Conservation (phyloP, 2,113 vertebrate genomes). For the Gavia stellata region DNA sequence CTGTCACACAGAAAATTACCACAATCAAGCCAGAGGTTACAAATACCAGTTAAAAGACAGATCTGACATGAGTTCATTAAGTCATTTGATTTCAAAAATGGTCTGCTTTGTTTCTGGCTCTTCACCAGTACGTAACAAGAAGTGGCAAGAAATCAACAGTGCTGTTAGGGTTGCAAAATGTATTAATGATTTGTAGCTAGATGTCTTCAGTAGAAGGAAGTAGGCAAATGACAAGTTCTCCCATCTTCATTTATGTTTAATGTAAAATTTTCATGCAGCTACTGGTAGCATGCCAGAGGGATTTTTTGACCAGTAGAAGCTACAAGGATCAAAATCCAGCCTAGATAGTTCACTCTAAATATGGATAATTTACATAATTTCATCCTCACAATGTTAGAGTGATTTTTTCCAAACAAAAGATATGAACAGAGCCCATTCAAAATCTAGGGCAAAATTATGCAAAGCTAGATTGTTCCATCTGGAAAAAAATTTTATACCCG, state of each 20-base stretch:
- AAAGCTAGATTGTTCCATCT: neutral
- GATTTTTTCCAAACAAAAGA: neutral
- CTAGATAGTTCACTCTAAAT: neutral
- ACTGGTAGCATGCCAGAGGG: neutral
- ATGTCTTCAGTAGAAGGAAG: neutral
- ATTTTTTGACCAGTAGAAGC: neutral
- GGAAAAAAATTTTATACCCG: neutral
- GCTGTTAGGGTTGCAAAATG: neutral
- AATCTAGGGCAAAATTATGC: neutral
- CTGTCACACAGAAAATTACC: neutral
- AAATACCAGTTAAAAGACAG: neutral
- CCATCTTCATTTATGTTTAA: neutral
- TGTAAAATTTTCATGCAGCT: neutral
- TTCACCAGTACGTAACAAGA: neutral
- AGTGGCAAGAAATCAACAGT: neutral
- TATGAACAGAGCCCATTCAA: neutral
- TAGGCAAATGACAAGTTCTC: neutral
- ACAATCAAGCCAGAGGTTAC: neutral
- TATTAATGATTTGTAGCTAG: neutral
- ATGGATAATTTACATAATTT: neutral
- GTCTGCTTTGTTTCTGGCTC: neutral
- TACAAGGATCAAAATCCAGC: neutral
- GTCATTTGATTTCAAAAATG: neutral
- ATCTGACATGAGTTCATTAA: neutral
- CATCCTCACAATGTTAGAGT: neutral